Evolutionary conservation across 2,888 invertebrate genomes (phyloP).

Genomic region (Piscicola geometra): DNA sequence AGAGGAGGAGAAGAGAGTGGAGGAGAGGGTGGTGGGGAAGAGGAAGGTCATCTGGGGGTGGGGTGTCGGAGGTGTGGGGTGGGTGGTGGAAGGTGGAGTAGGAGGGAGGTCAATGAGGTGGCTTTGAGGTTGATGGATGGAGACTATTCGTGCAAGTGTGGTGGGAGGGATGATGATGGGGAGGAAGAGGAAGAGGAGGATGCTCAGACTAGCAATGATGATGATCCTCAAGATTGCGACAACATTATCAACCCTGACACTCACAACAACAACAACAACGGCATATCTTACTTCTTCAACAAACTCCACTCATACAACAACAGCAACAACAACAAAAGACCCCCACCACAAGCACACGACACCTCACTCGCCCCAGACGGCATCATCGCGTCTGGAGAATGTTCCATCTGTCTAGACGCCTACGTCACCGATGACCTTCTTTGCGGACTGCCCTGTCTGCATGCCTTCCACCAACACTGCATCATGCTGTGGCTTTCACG

Average conservation of each 20-base stretch:
- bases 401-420: slow-evolving; percentile 60
- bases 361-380: slow-evolving; percentile 47
- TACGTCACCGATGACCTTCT: slow-evolving; percentile 54
- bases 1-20: slow-evolving; percentile 24
- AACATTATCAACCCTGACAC: background rate
- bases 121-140: slow-evolving; percentile 47
- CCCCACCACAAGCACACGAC: too few species aligned
- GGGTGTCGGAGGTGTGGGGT: slow-evolving; percentile 37
- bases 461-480: slow-evolving; percentile 60
- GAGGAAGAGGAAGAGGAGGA: slow-evolving; percentile 6
- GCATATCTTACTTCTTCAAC: background rate
- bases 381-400: slow-evolving; percentile 55
- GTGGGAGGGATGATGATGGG: slow-evolving; percentile 13
- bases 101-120: background rate
- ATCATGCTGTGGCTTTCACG: slow-evolving; percentile 59
- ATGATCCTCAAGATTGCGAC: background rate
- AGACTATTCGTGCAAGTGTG: slow-evolving; percentile 46
- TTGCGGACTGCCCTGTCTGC: slow-evolving; percentile 60
- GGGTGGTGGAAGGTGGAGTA: slow-evolving; percentile 37
- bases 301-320: background rate
- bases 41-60: slow-evolving; percentile 28
- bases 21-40: slow-evolving; percentile 25
- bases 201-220: background rate
- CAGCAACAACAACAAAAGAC: too few species aligned
- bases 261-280: background rate